Evolutionary conservation across 2,797 vertebrate genomes (phyloP), one percentile per base, ranked within the genome.

Genomic region (Columba guinea): DNA sequence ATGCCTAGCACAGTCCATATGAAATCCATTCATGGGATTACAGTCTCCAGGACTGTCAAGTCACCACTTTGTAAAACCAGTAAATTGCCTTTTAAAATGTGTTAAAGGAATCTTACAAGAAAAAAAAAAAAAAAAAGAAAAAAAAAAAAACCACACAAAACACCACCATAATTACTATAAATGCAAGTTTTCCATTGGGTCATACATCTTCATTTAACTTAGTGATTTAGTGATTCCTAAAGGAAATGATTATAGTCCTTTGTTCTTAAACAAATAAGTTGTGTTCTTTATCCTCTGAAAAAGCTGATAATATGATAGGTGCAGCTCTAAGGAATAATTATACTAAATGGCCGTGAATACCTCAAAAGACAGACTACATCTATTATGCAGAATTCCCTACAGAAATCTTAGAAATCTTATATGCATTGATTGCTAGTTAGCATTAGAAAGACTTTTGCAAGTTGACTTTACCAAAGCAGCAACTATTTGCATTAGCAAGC

Each of bases 311-410:
- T 97, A 97, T 96, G 97, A 97, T 98, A 98, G 97, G 96, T 97
- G 89, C 95, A 95, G 94, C 89, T 97, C 97, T 96, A 96, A 98
- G 95, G 94, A 97, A 96, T 98, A 97, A 98, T 98, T 98, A 97
- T 91, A 97, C 93, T 97, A 98, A 98, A 97, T 97, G 97, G 86
- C 86, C 64, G 82, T 96, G 95, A 89, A 97, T 97, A 97, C 96
- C 95, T 98, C 97, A 97, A 98, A 98, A 98, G 97, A 97, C 89
- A 97, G 95, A 96, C 96, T 96, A 95, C 92, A 94, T 97, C 96
- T 98, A 97, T 98, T 98, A 97, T 97, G 96, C 93, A 97, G 94
- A 98, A 98, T 98, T 98, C 97, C 97, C 98, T 95, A 97, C 96
- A 98, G 97, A 97, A 98, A 97, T 97, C 97, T 97, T 95, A 97